Conservation (phyloP, 2,113 vertebrate species). For the Tyrannus savana region DNA sequence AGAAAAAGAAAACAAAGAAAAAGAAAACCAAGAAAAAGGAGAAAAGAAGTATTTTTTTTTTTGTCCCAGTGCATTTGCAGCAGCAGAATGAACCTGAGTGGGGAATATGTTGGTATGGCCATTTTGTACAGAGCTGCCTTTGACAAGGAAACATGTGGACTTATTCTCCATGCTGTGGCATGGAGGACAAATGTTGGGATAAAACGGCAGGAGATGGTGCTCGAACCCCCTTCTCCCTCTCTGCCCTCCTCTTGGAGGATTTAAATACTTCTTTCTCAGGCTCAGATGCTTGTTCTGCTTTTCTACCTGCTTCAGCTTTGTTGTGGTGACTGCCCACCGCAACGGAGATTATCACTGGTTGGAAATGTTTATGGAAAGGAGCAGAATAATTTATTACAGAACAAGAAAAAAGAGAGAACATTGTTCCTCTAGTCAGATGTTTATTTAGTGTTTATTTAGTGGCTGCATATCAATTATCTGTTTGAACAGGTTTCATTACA, state of each 20-base stretch:
- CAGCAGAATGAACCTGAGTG: not conserved
- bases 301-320: not conserved
- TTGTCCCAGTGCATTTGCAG: not conserved
- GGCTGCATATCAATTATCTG: slow-evolving; percentile 52
- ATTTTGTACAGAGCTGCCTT: not conserved
- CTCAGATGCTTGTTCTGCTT: not conserved
- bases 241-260: not conserved
- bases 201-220: not conserved
- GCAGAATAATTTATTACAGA: not conserved
- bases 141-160: rapidly evolving
- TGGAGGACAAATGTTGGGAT: not conserved
- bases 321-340: not conserved
- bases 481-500: slow-evolving; percentile 70
- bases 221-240: not conserved
- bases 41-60: not conserved
- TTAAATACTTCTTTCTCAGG: not conserved
- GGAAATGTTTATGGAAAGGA: not conserved
- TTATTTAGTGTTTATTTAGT: slow-evolving; percentile 63
- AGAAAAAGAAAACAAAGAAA: not conserved
- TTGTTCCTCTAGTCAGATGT: slow-evolving; percentile 13
- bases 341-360: not conserved
- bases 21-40: not conserved
- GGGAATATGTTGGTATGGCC: not conserved
- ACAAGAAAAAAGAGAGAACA: not conserved
- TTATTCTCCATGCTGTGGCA: not conserved